Base-by-base conservation (phyloP, 2,888 invertebrate species). In the Lucinisca nassula region DNA sequence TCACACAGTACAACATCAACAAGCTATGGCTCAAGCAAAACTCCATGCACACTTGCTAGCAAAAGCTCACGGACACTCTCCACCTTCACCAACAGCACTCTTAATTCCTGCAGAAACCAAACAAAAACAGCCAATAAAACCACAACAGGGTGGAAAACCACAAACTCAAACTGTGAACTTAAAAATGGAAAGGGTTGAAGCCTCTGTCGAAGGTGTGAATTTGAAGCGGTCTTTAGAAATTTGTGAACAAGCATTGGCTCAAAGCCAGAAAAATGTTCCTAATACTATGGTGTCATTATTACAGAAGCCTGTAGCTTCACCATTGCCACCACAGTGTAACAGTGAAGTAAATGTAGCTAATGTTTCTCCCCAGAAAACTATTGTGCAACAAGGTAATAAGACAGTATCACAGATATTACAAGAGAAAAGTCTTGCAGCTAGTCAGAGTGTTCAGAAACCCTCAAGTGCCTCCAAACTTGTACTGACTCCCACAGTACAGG, bases 141-240 rank as follows among this genome's bases (percentile, higher is more conserved):
- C 45, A 30, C 74, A 40, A 24, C 30, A 27, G 12, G 30, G 49
- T 40, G 74, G 40, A 24, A 80, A 86, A 79, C 55, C 85, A 21
- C n/a, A n/a, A n/a, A 88, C 91, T 78, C 75, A 79, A 38, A 74
- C 81, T 77, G 35, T 35, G 8, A 67, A 67, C 35, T 67, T 67
- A 21, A 80, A 87, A 32, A 55, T 75, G n/a, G 79, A 79, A 21
- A 88, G 89, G 72, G 76, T 79, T 10, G 90, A 88, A 27, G 87
- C 89, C 79, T 84, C 89, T 30, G 89, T 83, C 17, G 93, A 92
- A 74, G 93, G 93, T 73, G 98, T 99, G 49, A 99, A 99, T 96
- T 97, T 99, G 80, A 99, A 99, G 96, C 97, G 99, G 82, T 99
- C 99, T 95, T 98, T 99, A 96, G 99, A 99, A 97, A 99, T 99